These are phyloP conservation scores for Equus przewalskii DNA, from an alignment of 2,113 vertebrate genomes.

Conservation along the genomic window DNA sequence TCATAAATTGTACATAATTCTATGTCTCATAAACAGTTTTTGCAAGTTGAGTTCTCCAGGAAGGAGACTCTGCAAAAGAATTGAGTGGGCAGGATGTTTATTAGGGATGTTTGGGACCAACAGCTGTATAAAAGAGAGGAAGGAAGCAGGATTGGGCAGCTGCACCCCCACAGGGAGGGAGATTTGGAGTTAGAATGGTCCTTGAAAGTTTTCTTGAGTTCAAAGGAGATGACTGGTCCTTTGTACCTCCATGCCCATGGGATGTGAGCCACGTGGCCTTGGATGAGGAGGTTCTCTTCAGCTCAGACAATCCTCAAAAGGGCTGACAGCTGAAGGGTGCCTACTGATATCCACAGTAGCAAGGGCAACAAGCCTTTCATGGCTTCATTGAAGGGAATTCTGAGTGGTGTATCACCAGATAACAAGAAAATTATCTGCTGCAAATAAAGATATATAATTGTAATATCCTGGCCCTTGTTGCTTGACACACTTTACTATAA, in stretches of 20 bases:
- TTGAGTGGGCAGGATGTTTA: not conserved
- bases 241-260: not conserved
- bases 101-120: not conserved
- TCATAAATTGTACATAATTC: not conserved
- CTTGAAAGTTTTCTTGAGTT: not conserved
- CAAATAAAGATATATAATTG: not conserved
- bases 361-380: not conserved
- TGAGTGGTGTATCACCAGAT: not conserved
- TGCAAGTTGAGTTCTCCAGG: not conserved
- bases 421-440: conserved; percentile 4
- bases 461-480: not conserved
- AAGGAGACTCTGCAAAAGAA: not conserved
- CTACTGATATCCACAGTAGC: not conserved
- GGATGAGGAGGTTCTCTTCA: not conserved
- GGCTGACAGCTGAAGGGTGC: not conserved
- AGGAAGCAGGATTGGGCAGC: not conserved
- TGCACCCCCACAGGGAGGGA: not conserved
- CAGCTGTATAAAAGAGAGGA: not conserved
- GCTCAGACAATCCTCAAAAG: not conserved
- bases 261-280: not conserved
- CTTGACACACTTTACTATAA: not conserved
- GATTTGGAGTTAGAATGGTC: not conserved
- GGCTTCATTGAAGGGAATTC: not conserved
- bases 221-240: not conserved
- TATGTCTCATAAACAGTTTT: not conserved